Conservation (phyloP, 2,888 invertebrate species). For the Pachymerium ferrugineum region DNA sequence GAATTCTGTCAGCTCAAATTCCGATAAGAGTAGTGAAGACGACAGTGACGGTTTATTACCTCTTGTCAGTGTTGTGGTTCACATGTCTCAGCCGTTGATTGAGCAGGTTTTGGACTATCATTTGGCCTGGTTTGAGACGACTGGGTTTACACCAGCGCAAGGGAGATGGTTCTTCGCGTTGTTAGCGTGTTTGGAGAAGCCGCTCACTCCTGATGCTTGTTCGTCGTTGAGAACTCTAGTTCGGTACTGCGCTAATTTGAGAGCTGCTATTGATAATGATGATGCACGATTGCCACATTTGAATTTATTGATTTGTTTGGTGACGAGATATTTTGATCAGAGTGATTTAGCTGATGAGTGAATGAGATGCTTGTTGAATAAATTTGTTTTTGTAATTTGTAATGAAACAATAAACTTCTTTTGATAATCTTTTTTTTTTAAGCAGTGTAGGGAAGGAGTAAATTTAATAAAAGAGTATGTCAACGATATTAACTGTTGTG, state of each 20-base stretch:
- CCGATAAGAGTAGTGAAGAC: constrained; percentile 32
- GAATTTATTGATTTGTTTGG: constrained; percentile 69
- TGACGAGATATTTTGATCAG: constrained; percentile 68
- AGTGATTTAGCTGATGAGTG: constrained; percentile 61
- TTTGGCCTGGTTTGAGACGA: constrained; percentile 50
- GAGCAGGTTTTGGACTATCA: constrained; percentile 53
- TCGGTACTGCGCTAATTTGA: constrained; percentile 53
- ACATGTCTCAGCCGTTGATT: constrained; percentile 51
- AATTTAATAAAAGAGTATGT: too few species aligned
- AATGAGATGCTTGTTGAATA: neutral
- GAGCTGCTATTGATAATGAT: constrained; percentile 45
- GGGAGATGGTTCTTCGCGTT: constrained; percentile 68
- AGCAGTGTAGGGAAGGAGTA: too few species aligned
- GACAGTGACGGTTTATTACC: constrained; percentile 44
- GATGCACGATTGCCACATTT: constrained; percentile 39
- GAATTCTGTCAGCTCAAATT: constrained; percentile 35
- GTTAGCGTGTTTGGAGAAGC: constrained; percentile 59
- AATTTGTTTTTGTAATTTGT: neutral
- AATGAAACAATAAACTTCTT: too few species aligned
- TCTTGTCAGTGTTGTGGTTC: constrained; percentile 47
- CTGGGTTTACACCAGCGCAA: constrained; percentile 50
- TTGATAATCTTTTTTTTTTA: too few species aligned
- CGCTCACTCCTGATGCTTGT: constrained; percentile 62
- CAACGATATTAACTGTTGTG: too few species aligned
- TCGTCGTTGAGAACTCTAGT: constrained; percentile 60